These are phyloP conservation scores for Oscheius sp. DNA, from an alignment of 1,140 invertebrate species.

Conservation along the genomic window DNA sequence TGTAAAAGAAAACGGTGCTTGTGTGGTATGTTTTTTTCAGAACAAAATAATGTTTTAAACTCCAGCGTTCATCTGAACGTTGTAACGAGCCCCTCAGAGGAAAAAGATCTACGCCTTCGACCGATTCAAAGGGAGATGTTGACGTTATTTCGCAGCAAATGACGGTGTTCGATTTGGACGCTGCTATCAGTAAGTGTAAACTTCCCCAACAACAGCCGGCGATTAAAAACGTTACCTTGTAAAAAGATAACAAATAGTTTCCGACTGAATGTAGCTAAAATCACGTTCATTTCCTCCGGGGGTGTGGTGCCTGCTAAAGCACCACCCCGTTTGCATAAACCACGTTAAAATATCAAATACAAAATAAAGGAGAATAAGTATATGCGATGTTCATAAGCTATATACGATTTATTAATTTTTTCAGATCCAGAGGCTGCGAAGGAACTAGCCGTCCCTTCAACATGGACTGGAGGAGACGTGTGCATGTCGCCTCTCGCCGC, in stretches of 20 bases:
- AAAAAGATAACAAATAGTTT: background rate
- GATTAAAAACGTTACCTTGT: background rate
- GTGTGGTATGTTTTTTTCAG: slow-evolving; percentile 19
- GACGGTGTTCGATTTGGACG: slow-evolving; percentile 46
- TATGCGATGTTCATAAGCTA: no score
- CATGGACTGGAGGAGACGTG: slow-evolving; percentile 16
- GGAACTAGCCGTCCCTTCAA: slow-evolving; percentile 17
- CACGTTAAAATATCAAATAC: background rate
- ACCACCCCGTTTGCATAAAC: background rate
- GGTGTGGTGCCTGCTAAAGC: background rate
- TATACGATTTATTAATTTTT: no score
- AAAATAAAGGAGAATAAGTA: no score
- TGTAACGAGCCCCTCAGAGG: slow-evolving; percentile 35
- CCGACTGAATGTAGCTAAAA: background rate
- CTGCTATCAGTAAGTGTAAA: slow-evolving; percentile 38
- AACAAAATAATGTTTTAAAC: background rate
- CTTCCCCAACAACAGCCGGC: no score
- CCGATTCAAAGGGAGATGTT: slow-evolving; percentile 32
- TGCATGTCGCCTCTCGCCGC: slow-evolving; percentile 34
- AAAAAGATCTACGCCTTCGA: slow-evolving; percentile 15
- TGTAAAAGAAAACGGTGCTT: slow-evolving; percentile 41
- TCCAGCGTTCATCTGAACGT: slow-evolving; percentile 39
- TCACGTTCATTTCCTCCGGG: background rate
- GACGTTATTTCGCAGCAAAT: slow-evolving; percentile 44
- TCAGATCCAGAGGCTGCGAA: slow-evolving; percentile 12